Percentiles rank a stretch among this genome's conserved stretches.
Evolutionary conservation across 2,888 invertebrate genomes (phyloP).

Genomic region (Epicampocera succincta): DNA sequence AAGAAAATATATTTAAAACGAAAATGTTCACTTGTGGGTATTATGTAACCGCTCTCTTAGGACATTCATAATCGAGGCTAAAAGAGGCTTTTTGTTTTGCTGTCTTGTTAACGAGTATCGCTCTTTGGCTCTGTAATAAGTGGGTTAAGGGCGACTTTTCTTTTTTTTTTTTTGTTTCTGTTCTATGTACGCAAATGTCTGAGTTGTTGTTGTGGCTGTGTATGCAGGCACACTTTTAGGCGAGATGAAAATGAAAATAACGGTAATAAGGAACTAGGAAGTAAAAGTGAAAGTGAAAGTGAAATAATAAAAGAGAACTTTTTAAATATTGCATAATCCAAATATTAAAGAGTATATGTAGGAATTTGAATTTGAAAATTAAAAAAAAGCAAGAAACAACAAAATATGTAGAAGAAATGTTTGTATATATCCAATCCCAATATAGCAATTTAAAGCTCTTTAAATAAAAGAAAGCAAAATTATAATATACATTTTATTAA

Average conservation of each 20-base stretch:
- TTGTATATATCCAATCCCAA: no score
- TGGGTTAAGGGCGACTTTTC: conserved; percentile 37
- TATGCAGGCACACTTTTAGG: conserved; percentile 59
- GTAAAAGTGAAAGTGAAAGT: conserved; percentile 31
- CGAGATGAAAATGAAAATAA: conserved; percentile 25
- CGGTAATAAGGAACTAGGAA: conserved; percentile 24
- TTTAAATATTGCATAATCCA: background rate
- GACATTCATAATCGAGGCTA: conserved; percentile 7
- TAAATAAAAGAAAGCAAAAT: no score
- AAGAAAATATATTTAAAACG: background rate
- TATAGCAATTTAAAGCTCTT: no score
- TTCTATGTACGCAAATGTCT: background rate
- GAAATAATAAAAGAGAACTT: conserved; percentile 10
- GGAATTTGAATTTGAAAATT: background rate
- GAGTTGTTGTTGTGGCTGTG: conserved; percentile 2
- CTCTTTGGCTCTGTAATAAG: conserved; percentile 42
- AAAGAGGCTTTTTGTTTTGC: conserved; percentile 41
- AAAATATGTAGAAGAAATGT: no score
- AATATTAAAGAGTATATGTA: background rate
- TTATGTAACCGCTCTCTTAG: conserved; percentile 55
- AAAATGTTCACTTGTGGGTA: conserved; percentile 7
- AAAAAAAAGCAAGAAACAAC: background rate
- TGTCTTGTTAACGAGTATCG: background rate
- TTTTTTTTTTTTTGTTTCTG: background rate
- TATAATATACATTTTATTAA: no score